Evolutionary conservation across 2,888 invertebrate genomes (phyloP).

Genomic region (Trichogramma evanescens): DNA sequence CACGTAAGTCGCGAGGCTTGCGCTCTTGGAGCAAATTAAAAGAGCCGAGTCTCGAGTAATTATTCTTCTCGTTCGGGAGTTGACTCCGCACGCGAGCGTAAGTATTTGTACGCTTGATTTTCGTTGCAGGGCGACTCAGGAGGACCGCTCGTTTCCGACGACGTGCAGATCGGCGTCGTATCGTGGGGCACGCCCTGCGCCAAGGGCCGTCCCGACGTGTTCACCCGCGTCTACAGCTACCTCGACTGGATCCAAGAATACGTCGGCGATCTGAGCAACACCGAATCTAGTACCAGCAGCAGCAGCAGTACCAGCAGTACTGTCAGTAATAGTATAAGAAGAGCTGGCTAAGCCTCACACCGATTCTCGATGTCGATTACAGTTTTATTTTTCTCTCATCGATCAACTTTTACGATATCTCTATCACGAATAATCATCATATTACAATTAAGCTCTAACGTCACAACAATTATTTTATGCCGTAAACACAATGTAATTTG

Average conservation of each 20-base stretch:
- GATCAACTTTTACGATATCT: too few species aligned
- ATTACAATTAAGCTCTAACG: too few species aligned
- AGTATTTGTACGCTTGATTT: background rate
- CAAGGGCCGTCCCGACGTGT: constrained; percentile 46
- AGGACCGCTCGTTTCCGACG: constrained; percentile 41
- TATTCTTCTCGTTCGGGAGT: background rate
- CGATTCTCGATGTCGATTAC: too few species aligned
- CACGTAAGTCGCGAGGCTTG: constrained; percentile 49
- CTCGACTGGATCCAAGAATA: constrained; percentile 42
- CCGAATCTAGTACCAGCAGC: background rate
- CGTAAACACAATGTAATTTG: too few species aligned
- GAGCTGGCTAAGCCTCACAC: too few species aligned
- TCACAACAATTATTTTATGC: too few species aligned
- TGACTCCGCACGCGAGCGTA: background rate
- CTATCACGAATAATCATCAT: too few species aligned
- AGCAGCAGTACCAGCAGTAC: too few species aligned
- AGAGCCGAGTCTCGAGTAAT: too few species aligned
- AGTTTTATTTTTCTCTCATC: too few species aligned
- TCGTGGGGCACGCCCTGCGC: constrained; percentile 50
- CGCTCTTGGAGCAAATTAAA: background rate
- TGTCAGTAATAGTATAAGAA: too few species aligned
- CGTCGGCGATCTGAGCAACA: constrained; percentile 8
- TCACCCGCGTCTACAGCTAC: constrained; percentile 45
- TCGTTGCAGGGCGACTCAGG: constrained; percentile 42
- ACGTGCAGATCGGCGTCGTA: constrained; percentile 44